phyloP scores from a whole-genome alignment of 2,797 vertebrate species.

The Megalops cyprinoides region DNA sequence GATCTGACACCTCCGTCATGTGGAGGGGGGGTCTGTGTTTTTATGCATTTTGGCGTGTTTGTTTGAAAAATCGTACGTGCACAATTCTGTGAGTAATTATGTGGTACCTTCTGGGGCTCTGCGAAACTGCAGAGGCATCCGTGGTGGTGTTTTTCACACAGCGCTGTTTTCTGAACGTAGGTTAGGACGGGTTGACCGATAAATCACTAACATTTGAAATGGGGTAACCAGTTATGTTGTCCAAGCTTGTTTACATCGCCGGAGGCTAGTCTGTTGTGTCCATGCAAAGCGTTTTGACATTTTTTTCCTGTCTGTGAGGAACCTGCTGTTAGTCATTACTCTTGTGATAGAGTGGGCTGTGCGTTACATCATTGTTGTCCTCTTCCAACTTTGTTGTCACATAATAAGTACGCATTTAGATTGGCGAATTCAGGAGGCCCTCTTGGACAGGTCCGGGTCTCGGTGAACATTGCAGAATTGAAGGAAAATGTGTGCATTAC shows the following conservation, averaged over 20 bases:
- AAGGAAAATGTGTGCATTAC: not conserved
- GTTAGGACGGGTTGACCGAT: too few relatives aligned
- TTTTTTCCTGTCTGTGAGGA: not conserved
- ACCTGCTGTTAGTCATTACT: not conserved
- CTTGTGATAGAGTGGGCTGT: not conserved
- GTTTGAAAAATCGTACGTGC: too few relatives aligned
- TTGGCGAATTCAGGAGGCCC: not conserved
- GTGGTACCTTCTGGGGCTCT: too few relatives aligned
- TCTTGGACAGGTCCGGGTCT: not conserved
- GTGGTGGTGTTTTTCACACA: not conserved
- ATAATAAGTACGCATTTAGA: not conserved
- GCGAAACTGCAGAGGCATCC: too few relatives aligned
- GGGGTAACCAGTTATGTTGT: too few relatives aligned
- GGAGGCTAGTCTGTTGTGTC: not conserved
- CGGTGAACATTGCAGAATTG: not conserved
- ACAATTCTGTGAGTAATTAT: too few relatives aligned
- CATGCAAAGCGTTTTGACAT: not conserved
- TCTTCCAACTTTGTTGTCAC: not conserved
- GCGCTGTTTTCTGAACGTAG: not conserved
- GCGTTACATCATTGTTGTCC: too few relatives aligned
- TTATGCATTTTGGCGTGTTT: too few relatives aligned
- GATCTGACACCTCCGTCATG: too few relatives aligned
- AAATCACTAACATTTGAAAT: too few relatives aligned
- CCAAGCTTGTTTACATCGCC: too few relatives aligned
- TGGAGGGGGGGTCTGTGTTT: too few relatives aligned